These are phyloP conservation scores for Chloroclystis v-ata DNA, from an alignment of 2,888 invertebrate species.

Conservation along the genomic window DNA sequence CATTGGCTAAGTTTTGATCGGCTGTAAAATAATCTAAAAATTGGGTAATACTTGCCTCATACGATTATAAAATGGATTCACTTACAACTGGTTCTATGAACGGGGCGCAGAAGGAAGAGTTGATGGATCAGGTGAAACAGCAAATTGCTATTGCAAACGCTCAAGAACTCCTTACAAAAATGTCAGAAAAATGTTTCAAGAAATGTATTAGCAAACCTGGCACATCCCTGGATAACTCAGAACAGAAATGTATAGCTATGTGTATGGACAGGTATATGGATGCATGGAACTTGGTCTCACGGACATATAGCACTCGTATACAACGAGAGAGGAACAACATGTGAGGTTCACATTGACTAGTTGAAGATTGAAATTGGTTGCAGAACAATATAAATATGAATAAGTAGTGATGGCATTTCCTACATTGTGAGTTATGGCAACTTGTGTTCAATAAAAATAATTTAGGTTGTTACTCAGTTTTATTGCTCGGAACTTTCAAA, in stretches of 20 bases:
- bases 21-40: constrained; percentile 28
- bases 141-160: constrained; percentile 96
- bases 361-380: constrained; percentile 35
- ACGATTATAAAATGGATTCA: constrained; percentile 74
- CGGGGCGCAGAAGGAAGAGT: constrained; percentile 86
- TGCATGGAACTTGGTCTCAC: constrained; percentile 94
- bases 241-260: constrained; percentile 98
- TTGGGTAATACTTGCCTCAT: constrained; percentile 25
- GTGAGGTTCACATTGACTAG: constrained; percentile 49
- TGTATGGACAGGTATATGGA: constrained; percentile 99
- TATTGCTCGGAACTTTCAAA: constrained; percentile 28
- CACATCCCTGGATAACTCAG: constrained; percentile 90
- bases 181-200: constrained; percentile 97
- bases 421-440: constrained; percentile 52
- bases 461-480: constrained; percentile 51
- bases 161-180: constrained; percentile 95
- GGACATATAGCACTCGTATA: constrained; percentile 90
- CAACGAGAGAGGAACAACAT: constrained; percentile 86
- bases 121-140: constrained; percentile 96
- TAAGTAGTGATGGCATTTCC: constrained; percentile 61
- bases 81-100: constrained; percentile 77
- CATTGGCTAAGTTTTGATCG: constrained; percentile 17
- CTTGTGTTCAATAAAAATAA: constrained; percentile 61
- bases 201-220: constrained; percentile 96
- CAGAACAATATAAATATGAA: constrained; percentile 66